Percentiles rank a stretch among this genome's conserved stretches.
phyloP scores from a whole-genome alignment of 2,888 invertebrate species.

The Chymomyza procnemis region DNA sequence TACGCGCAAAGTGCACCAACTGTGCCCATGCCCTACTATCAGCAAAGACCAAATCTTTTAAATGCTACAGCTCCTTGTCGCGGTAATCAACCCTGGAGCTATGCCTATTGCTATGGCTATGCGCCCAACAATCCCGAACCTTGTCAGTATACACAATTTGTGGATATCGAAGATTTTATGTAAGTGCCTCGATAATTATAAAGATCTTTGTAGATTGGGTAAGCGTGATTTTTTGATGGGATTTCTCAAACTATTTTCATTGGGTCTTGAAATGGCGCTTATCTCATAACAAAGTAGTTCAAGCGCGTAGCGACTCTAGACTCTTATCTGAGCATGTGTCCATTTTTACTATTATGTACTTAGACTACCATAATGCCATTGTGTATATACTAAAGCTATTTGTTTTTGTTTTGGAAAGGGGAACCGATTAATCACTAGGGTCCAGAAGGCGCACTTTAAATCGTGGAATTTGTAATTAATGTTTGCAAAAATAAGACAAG shows the following conservation, averaged over 20 bases:
- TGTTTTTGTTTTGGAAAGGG: background rate
- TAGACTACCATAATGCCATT: background rate
- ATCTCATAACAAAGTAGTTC: background rate
- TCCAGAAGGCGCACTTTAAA: background rate
- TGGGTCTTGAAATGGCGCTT: background rate
- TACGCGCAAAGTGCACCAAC: slow-evolving; percentile 16
- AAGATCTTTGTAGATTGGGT: background rate
- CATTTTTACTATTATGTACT: background rate
- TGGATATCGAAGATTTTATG: slow-evolving; percentile 88
- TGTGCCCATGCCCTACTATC: slow-evolving; percentile 21
- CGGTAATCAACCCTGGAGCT: slow-evolving; percentile 81
- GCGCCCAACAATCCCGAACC: slow-evolving; percentile 80
- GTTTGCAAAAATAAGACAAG: no score
- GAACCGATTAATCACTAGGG: background rate
- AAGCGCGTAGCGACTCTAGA: background rate
- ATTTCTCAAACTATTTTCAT: background rate
- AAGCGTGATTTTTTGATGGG: background rate
- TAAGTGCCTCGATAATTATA: slow-evolving; percentile 79
- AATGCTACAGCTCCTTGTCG: slow-evolving; percentile 79
- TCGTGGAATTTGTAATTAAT: no score
- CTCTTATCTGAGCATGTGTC: background rate
- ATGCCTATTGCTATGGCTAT: slow-evolving; percentile 84
- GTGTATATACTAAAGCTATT: background rate
- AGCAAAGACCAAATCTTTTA: slow-evolving; percentile 20
- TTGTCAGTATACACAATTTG: slow-evolving; percentile 83